A percentile compares a stretch with the other conserved stretches of the same genome.
Evolutionary conservation across 2,797 vertebrate species (phyloP).

Genomic region (Lutjanus argentimaculatus): DNA sequence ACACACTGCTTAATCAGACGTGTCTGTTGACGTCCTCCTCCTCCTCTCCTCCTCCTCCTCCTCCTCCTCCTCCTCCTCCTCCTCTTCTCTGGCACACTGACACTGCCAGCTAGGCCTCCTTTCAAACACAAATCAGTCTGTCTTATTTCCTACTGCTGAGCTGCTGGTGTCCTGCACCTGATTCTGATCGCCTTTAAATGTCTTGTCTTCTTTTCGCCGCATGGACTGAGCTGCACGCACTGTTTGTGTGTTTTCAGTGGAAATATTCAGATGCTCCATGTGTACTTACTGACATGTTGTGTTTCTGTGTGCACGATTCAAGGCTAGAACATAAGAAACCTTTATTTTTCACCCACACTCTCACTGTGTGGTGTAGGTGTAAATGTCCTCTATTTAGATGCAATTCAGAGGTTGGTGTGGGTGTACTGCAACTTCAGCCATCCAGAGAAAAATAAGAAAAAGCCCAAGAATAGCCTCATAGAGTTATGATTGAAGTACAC

Average conservation of each 20-base stretch:
- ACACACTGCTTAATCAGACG: slow-evolving; percentile 64
- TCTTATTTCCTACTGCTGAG: slow-evolving; percentile 48
- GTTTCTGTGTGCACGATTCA: slow-evolving; percentile 29
- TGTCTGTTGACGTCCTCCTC: slow-evolving; percentile 52
- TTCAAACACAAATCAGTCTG: slow-evolving; percentile 65
- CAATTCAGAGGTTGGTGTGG: slow-evolving; percentile 65
- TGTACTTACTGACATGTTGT: slow-evolving; percentile 10
- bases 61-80: slow-evolving; percentile 20
- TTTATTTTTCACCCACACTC: slow-evolving; percentile 46
- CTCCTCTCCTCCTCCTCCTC: slow-evolving; percentile 15
- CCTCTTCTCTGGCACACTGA: slow-evolving; percentile 26
- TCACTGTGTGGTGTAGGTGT: slow-evolving; percentile 59
- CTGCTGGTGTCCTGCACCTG: slow-evolving; percentile 37
- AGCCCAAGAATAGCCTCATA: slow-evolving; percentile 40
- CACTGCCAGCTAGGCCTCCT: slow-evolving; percentile 24
- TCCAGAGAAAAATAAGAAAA: slow-evolving; percentile 48
- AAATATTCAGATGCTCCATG: slow-evolving; percentile 13
- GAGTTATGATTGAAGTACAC: slow-evolving; percentile 37
- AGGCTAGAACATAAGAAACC: slow-evolving; percentile 47
- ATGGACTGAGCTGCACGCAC: not conserved
- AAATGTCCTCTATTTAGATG: slow-evolving; percentile 65
- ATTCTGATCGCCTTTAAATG: slow-evolving; percentile 19
- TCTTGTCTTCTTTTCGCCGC: slow-evolving; percentile 17
- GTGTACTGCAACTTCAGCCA: slow-evolving; percentile 58
- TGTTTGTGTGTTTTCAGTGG: not conserved